phyloP scores from a whole-genome alignment of 2,113 vertebrate genomes.

The Brachypteracias leptosomus region DNA sequence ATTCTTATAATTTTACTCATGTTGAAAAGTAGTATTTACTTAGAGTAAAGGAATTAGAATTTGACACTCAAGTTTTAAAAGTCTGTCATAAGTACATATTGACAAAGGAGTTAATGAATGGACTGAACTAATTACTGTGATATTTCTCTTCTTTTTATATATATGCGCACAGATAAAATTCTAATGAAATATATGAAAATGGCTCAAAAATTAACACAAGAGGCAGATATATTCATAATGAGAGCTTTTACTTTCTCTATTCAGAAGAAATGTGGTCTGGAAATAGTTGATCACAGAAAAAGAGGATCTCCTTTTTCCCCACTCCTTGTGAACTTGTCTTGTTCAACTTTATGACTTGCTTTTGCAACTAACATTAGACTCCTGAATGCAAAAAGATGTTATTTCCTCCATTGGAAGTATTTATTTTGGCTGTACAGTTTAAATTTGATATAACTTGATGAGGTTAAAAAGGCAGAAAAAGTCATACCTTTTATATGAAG shows the following conservation, averaged over 20 bases:
- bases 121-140: neutral
- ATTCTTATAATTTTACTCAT: neutral
- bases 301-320: neutral
- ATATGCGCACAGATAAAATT: neutral
- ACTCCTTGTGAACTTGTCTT: neutral
- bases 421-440: neutral
- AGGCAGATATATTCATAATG: neutral
- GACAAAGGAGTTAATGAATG: neutral
- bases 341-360: neutral
- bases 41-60: neutral
- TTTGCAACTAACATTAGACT: neutral
- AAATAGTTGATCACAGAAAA: neutral
- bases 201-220: neutral
- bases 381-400: neutral
- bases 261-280: neutral
- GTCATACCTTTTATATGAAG: neutral
- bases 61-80: neutral
- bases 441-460: neutral
- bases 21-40: neutral
- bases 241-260: neutral
- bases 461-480: neutral
- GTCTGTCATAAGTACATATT: neutral
- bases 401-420: neutral
- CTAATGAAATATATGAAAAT: neutral
- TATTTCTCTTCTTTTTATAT: neutral